These are phyloP conservation scores for Agrochola litura DNA, from an alignment of 2,888 invertebrate species.

Conservation along the genomic window DNA sequence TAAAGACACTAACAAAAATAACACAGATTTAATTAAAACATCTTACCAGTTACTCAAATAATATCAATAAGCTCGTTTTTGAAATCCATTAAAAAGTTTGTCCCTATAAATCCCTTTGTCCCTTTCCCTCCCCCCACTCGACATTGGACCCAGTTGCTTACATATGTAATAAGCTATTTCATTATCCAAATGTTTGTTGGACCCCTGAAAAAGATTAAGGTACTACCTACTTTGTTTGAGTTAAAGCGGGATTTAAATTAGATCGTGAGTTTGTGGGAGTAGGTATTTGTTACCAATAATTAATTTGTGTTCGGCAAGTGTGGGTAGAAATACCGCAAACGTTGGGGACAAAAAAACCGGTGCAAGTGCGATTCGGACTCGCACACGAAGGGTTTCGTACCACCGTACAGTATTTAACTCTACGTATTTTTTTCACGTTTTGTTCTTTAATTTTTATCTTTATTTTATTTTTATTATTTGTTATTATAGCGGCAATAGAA, in stretches of 20 bases:
- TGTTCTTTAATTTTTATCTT: too few relatives aligned
- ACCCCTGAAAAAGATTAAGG: slow-evolving; percentile 33
- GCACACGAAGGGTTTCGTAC: too few relatives aligned
- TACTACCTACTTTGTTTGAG: slow-evolving; percentile 28
- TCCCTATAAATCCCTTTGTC: slow-evolving; percentile 37
- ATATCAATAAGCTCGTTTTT: slow-evolving; percentile 10
- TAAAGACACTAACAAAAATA: too few relatives aligned
- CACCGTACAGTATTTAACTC: too few relatives aligned
- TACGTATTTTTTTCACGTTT: too few relatives aligned
- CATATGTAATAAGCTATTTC: slow-evolving; percentile 54
- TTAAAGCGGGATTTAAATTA: slow-evolving; percentile 46
- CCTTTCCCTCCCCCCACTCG: background rate
- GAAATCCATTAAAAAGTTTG: slow-evolving; percentile 51
- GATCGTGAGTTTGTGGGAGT: background rate
- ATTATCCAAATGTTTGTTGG: slow-evolving; percentile 31
- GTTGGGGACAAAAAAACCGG: too few relatives aligned
- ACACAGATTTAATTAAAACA: slow-evolving; percentile 1
- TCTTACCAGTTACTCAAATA: too few relatives aligned
- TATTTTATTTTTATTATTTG: too few relatives aligned
- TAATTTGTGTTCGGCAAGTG: background rate
- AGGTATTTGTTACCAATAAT: background rate
- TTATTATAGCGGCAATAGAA: too few relatives aligned
- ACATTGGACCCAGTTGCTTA: slow-evolving; percentile 26
- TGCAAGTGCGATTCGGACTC: too few relatives aligned
- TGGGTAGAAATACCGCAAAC: background rate